Conservation (phyloP, 1,140 invertebrate genomes). For the Lepeophtheirus salmonis region DNA sequence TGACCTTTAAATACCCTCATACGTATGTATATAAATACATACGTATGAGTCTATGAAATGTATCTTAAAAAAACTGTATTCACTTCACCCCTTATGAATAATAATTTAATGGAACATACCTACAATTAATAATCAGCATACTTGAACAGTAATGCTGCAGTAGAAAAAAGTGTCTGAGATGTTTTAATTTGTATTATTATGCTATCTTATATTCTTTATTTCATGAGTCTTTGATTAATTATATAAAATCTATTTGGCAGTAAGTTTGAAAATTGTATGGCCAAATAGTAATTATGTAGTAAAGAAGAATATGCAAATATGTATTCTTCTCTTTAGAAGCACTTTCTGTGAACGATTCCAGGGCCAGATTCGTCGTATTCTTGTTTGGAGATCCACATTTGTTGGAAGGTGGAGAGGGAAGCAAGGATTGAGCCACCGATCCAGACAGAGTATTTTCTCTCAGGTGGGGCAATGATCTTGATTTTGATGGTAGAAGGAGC, state of each 20-base stretch:
- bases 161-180: too few species aligned
- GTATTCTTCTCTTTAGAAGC: constrained; percentile 37
- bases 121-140: too few species aligned
- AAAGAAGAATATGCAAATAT: constrained; percentile 26
- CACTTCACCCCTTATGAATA: too few species aligned
- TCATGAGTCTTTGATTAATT: background rate
- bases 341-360: constrained; percentile 38
- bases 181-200: background rate
- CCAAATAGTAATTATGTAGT: background rate
- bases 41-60: too few species aligned
- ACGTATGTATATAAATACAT: too few species aligned
- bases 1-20: too few species aligned
- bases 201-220: background rate
- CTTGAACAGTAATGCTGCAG: too few species aligned
- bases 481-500: constrained; percentile 71
- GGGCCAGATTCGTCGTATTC: constrained; percentile 41
- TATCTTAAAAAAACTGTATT: too few species aligned
- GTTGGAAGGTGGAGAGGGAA: constrained; percentile 69
- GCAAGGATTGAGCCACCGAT: constrained; percentile 69
- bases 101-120: too few species aligned
- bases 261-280: background rate
- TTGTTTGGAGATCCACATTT: constrained; percentile 72
- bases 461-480: constrained; percentile 81
- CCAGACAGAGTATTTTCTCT: constrained; percentile 81
- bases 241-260: background rate